Base-by-base conservation (phyloP, 2,797 vertebrate species). In the Falco peregrinus region DNA sequence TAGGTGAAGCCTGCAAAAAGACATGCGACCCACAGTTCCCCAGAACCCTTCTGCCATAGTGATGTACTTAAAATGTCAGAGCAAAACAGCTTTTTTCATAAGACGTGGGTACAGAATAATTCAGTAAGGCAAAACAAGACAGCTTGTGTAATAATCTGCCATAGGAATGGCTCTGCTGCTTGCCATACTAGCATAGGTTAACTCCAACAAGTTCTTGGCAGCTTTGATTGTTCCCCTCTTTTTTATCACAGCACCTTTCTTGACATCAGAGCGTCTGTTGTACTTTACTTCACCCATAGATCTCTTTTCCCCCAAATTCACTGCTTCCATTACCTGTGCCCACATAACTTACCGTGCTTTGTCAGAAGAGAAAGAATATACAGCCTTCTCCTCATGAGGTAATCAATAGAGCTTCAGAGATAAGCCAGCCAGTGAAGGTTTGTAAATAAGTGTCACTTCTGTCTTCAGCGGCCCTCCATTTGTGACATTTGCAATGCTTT, bases 321-420 rank as follows among this genome's bases (percentile, higher is more conserved):
- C 84, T 91, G 78, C 67, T 96, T 97, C 92, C 60, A 95, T 97
- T 97, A 97, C 85, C 73, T 87, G 53, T 50, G 48, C 53, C 76
- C 84, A 93, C 73, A 95, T 97, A 97, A 96, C 68, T 97, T 90
- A 93, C 76, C 64, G 76, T 54, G 17, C 60, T 53, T 75, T 90
- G 86, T 71, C 92, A 92, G 86, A 82, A 78, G 41, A 48, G 68
- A 83, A 91, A 69, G 67, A 91, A 97, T 93, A 92, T 92, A 96
- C 59, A 94, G 87, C 84, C 39, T 56, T 59, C 65, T 97, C 48
- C 25, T 96, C 91, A 28, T 69, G 60, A 96, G 91, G 86, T 93
- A 95, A 96, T 97, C 95, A 96, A 94, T 95, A 97, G 60, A 28
- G 51, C 70, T 96, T 81, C 93, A 67, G 39, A 92, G 92, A 96